These are phyloP conservation scores for Dromococcyx pavoninus DNA, from an alignment of 2,797 vertebrate species.

Conservation along the genomic window DNA sequence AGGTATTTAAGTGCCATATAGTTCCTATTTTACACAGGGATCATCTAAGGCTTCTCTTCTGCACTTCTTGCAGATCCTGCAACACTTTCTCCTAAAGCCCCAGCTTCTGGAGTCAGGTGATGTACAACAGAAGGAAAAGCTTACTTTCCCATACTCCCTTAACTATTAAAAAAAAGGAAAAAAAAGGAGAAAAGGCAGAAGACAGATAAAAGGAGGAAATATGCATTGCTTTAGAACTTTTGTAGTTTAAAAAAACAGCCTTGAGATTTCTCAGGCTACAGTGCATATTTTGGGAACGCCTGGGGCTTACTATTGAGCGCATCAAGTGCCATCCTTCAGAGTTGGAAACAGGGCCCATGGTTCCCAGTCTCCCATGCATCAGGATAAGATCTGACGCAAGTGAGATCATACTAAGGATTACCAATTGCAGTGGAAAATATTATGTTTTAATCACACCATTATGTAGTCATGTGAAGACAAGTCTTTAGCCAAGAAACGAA, in stretches of 20 bases:
- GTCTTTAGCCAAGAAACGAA: conserved; percentile 12
- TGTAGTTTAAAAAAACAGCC: not conserved
- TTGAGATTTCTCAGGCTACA: not conserved
- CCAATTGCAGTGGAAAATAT: conserved; percentile 45
- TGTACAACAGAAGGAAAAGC: not conserved
- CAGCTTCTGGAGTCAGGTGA: not conserved
- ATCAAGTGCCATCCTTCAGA: conserved; percentile 5
- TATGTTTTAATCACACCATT: conserved; percentile 8
- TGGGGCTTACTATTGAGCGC: not conserved
- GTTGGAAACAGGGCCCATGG: not conserved
- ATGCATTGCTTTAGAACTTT: not conserved
- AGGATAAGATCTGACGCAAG: conserved; percentile 44
- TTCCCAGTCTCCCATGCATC: conserved; percentile 29
- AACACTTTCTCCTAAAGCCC: not conserved
- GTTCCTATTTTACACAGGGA: not conserved
- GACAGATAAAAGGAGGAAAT: not conserved
- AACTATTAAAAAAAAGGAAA: not conserved
- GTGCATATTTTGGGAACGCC: not conserved
- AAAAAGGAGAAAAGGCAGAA: not conserved
- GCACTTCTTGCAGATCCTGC: not conserved
- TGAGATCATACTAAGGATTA: conserved; percentile 52
- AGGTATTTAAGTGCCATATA: not conserved
- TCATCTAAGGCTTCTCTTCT: not conserved
- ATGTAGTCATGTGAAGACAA: conserved; percentile 7
- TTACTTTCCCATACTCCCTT: not conserved